phyloP scores from a whole-genome alignment of 2,113 vertebrate species.

The Paramisgurnus dabryanus region DNA sequence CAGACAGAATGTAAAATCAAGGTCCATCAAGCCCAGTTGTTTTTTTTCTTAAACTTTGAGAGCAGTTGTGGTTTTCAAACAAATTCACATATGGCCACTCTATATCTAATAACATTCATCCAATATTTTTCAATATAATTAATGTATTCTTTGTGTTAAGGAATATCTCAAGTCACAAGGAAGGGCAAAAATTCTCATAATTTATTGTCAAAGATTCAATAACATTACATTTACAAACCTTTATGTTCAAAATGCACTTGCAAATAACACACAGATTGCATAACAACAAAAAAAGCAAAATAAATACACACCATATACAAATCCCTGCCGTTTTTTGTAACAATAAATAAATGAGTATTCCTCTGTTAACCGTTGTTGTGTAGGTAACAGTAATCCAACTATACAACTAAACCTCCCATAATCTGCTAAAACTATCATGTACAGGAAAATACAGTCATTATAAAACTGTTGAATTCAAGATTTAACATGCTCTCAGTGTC shows the following conservation, averaged over 20 bases:
- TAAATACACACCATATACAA: conserved; percentile 47
- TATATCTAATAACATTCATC: too few relatives aligned
- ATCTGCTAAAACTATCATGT: background rate
- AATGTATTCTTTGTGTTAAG: background rate
- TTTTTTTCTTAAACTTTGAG: too few relatives aligned
- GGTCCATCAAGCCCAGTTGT: too few relatives aligned
- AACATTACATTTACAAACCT: conserved; percentile 46
- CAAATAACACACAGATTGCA: conserved; percentile 34
- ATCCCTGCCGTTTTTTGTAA: conserved; percentile 38
- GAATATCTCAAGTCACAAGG: background rate
- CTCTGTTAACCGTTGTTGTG: background rate
- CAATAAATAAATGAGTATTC: conserved; percentile 13
- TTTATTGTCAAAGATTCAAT: conserved; percentile 44
- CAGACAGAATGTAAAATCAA: too few relatives aligned
- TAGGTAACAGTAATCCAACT: background rate
- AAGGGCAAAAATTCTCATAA: background rate
- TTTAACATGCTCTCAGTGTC: background rate
- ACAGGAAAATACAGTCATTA: background rate
- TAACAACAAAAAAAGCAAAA: conserved; percentile 50
- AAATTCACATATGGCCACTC: too few relatives aligned
- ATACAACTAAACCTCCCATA: background rate
- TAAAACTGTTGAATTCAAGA: background rate
- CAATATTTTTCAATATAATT: too few relatives aligned
- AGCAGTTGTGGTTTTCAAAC: too few relatives aligned
- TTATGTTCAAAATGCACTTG: conserved; percentile 45